Conservation (phyloP, 2,888 invertebrate species). For the Shargacucullia verbasci region DNA sequence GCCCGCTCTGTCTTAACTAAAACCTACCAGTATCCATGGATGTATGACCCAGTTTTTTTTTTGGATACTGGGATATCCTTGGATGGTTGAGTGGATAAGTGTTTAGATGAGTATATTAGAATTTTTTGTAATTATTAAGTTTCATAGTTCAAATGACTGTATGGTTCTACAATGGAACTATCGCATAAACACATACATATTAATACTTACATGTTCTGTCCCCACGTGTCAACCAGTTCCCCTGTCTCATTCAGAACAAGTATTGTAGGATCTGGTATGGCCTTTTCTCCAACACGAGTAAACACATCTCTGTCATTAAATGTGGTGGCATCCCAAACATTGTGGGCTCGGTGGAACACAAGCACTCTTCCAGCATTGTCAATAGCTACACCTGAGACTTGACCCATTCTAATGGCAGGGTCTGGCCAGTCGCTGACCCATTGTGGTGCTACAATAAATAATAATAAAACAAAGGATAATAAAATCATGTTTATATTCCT, state of each 20-base stretch:
- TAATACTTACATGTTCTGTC: conserved; percentile 90
- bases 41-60: no score
- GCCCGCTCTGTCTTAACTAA: no score
- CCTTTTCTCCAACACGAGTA: conserved; percentile 85
- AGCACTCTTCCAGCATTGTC: conserved; percentile 92
- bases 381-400: conserved; percentile 94
- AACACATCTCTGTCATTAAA: conserved; percentile 90
- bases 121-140: no score
- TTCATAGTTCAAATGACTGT: no score
- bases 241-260: conserved; percentile 90
- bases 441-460: conserved; percentile 87
- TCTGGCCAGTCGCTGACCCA: conserved; percentile 90
- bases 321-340: conserved; percentile 90
- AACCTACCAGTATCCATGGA: no score
- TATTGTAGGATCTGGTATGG: conserved; percentile 91
- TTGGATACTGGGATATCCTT: no score
- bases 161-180: no score
- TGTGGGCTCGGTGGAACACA: conserved; percentile 94
- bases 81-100: no score
- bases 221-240: conserved; percentile 91
- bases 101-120: no score
- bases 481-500: background rate
- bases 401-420: conserved; percentile 89
- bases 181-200: no score
- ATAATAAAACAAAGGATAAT: conserved; percentile 23